Evolutionary conservation across 2,113 vertebrate genomes (phyloP).

Genomic region (Dendrocopos noguchii): DNA sequence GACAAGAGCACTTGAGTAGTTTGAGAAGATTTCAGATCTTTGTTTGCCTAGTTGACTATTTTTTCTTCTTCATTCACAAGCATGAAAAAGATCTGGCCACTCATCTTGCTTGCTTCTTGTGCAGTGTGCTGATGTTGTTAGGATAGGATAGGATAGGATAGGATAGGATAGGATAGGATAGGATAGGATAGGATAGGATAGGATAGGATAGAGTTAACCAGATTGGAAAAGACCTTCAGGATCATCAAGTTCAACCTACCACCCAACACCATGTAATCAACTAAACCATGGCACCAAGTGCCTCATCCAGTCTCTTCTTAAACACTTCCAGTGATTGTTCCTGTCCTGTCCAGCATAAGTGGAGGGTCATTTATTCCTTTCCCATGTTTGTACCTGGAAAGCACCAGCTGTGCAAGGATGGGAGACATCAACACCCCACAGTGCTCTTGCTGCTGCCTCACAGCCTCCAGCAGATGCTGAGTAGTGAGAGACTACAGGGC

Average conservation of each 20-base stretch:
- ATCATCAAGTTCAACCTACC: too few relatives aligned
- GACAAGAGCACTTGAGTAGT: neutral
- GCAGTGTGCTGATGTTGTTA: neutral
- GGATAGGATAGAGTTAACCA: too few relatives aligned
- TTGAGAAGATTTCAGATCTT: neutral
- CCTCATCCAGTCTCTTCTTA: too few relatives aligned
- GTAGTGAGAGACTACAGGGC: neutral
- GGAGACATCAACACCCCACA: neutral
- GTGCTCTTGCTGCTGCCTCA: neutral
- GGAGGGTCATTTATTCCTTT: neutral
- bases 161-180: too few relatives aligned
- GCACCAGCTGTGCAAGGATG: neutral
- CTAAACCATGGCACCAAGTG: too few relatives aligned
- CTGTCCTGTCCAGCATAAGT: neutral
- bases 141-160: too few relatives aligned
- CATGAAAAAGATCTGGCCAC: neutral
- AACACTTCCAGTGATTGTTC: too few relatives aligned
- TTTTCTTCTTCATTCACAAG: neutral
- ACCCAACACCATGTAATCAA: too few relatives aligned
- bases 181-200: too few relatives aligned
- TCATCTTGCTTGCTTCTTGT: neutral
- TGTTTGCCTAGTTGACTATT: neutral
- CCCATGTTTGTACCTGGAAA: neutral
- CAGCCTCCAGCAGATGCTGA: rapidly evolving
- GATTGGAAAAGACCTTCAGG: too few relatives aligned